Percentiles rank a stretch among this genome's conserved stretches.
These are phyloP conservation scores for Pithys albifrons DNA, from an alignment of 2,113 vertebrate species.

Conservation along the genomic window DNA sequence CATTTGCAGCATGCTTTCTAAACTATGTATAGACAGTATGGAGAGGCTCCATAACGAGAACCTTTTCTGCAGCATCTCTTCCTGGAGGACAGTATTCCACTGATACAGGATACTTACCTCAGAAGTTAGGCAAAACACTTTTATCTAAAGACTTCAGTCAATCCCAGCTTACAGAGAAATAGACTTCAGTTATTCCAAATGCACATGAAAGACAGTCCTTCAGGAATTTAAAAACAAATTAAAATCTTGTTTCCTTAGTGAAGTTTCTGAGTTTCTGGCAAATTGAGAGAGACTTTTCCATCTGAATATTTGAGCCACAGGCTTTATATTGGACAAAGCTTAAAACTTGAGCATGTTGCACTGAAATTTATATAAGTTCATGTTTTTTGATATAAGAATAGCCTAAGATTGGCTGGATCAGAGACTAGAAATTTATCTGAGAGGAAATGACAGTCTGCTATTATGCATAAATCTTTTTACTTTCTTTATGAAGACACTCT, in stretches of 20 bases:
- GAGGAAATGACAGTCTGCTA: neutral
- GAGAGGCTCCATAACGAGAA: neutral
- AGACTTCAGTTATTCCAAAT: neutral
- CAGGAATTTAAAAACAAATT: neutral
- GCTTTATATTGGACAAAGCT: neutral
- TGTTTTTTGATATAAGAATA: neutral
- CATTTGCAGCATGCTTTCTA: neutral
- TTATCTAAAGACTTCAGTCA: conserved; percentile 7
- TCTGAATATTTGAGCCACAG: neutral
- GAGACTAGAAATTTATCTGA: neutral
- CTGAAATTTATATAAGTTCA: neutral
- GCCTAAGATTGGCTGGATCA: neutral
- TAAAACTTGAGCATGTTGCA: neutral
- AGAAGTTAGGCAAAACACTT: neutral
- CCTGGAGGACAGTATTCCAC: neutral
- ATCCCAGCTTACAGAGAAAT: neutral
- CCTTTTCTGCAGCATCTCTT: neutral
- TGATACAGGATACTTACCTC: neutral
- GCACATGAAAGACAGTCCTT: neutral
- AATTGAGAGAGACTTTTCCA: neutral
- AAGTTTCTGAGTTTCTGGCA: neutral
- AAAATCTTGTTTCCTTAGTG: neutral
- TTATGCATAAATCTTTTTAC: neutral
- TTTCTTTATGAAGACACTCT: neutral
- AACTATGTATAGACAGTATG: neutral